Evolutionary conservation across 2,888 invertebrate species (phyloP), one percentile per base, ranked within the genome.

Genomic region (Coelopa pilipes): DNA sequence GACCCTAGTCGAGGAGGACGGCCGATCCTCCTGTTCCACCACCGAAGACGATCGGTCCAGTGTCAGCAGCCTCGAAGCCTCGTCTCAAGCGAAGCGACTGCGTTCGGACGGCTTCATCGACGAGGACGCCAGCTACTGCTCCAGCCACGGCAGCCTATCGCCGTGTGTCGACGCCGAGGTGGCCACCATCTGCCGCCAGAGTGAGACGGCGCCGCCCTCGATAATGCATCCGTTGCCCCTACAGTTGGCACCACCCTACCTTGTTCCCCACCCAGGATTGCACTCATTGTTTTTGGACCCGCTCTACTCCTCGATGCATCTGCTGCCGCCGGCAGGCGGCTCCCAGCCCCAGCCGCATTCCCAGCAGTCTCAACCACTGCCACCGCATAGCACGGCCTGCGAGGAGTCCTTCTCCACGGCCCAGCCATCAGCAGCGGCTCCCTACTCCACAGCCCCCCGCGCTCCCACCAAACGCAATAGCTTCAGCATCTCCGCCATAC

Each of bases 401-500:
- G 34, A 34, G 34, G 34, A 34, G 7, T n/a, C n/a, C n/a, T 9
- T 60, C 10, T 60, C 12, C 69, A 15, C 1, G 13, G n/a, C 45
- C 2, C 47, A 46, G 24, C 1, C 67, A 59, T 5, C 74, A 7
- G 17, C 63, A 63, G 17, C 69, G 2, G n/a, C 60, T 0, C 50
- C 53, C 53, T 47, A 34, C 59, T 53, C 55, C 60, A 46, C 68
- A 5, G 78, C 81, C 11, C 46, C 13, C 76, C 78, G 68, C 73
- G 77, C 73, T 70, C 80, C 74, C 75, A 78, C 76, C n/a, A 87
- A 85, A 76, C 83, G 84, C 74, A 87, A 83, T 71, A 86, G 84
- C 74, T 88, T 88, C 73, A 86, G 88, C 71, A 88, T 88, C 77
- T 87, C 88, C 0, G 87, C 87, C 21, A 88, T 88, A 78, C 81